Conservation (phyloP, 2,113 vertebrate species). For the Silurus meridionalis region DNA sequence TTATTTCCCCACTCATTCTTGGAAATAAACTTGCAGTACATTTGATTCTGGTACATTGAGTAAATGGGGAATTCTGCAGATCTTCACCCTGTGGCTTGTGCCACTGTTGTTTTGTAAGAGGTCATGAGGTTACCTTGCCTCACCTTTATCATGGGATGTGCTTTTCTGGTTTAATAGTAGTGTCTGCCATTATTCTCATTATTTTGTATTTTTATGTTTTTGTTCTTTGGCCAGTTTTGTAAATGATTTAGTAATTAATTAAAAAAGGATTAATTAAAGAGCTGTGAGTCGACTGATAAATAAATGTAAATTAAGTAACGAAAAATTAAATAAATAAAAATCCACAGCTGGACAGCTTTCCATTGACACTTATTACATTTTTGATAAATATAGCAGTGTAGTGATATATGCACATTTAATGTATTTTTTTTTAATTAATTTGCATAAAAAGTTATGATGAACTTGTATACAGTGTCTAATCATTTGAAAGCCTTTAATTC, state of each 20-base stretch:
- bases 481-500: neutral
- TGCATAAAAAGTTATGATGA: neutral
- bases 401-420: neutral
- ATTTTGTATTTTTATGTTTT: neutral
- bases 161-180: slow-evolving; percentile 7
- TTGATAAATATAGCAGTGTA: neutral
- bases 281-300: neutral
- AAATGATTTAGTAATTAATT: neutral
- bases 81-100: neutral
- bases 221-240: neutral
- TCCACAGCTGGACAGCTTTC: neutral
- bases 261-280: neutral
- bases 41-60: neutral
- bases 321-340: neutral
- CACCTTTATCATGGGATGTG: neutral
- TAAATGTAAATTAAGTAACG: too few relatives aligned
- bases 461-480: neutral
- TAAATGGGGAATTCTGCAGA: neutral
- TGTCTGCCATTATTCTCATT: neutral
- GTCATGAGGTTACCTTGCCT: neutral
- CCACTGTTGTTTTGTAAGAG: neutral
- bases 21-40: neutral
- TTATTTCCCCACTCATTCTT: too few relatives aligned
- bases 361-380: neutral
- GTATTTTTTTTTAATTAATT: neutral